Percentiles rank a stretch among this genome's conserved stretches.
Evolutionary conservation across 30 jellyfish, hydroid and myxozoan genomes (phyloP).

Genomic region (Aurelia sp.): DNA sequence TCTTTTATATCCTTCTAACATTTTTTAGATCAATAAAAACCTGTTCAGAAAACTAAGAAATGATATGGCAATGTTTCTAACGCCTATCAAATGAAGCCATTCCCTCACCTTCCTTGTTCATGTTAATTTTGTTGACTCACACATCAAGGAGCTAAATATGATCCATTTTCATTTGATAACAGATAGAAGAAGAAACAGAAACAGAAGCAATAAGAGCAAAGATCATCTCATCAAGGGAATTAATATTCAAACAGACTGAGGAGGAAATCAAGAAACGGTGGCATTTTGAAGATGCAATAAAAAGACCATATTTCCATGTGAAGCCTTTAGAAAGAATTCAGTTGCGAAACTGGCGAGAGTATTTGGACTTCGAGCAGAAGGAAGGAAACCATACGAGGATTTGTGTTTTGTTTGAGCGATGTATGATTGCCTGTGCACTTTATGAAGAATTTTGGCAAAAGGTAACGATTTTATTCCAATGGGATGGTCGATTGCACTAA

Average conservation of each 20-base stretch:
- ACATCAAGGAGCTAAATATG: too few species aligned
- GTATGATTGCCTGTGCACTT: constrained; percentile 95
- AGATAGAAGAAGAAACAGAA: constrained; percentile 35
- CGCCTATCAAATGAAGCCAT: too few species aligned
- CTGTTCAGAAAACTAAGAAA: too few species aligned
- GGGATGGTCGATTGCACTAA: background rate
- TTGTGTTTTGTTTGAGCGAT: constrained; percentile 87
- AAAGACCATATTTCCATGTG: constrained; percentile 96
- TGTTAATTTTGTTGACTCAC: too few species aligned
- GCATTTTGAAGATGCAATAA: constrained; percentile 90
- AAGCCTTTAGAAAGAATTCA: constrained; percentile 95
- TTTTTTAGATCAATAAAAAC: too few species aligned
- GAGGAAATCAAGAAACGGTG: constrained; percentile 88
- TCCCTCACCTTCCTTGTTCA: too few species aligned
- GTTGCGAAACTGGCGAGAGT: constrained; percentile 91
- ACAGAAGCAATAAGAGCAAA: constrained; percentile 57
- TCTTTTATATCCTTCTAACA: too few species aligned
- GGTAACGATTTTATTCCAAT: constrained; percentile 41
- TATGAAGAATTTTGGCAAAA: constrained; percentile 98
- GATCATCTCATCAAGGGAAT: constrained; percentile 76
- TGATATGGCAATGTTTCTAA: too few species aligned
- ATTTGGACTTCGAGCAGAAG: constrained; percentile 79
- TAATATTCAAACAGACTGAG: constrained; percentile 63
- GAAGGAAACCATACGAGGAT: constrained; percentile 74
- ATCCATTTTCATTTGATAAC: background rate